Percentiles rank a stretch among this genome's conserved stretches.
These are phyloP conservation scores for Trichonephila clavipes DNA, from an alignment of 1,140 invertebrate species.

Conservation along the genomic window DNA sequence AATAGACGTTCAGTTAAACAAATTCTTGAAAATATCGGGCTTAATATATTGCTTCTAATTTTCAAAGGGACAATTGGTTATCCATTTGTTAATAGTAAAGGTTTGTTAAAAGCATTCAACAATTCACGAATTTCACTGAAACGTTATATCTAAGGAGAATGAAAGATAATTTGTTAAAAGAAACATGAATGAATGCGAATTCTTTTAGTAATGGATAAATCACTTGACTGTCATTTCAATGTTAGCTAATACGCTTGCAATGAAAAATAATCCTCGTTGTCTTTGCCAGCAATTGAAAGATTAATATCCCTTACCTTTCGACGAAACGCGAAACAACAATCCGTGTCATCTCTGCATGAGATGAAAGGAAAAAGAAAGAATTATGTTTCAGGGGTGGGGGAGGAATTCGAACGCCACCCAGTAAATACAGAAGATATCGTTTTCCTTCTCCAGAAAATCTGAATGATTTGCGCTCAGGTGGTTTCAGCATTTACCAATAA, in stretches of 20 bases:
- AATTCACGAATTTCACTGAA: too few relatives aligned
- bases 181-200: neutral
- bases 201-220: constrained; percentile 36
- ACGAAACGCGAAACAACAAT: constrained; percentile 39
- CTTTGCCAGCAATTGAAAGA: constrained; percentile 51
- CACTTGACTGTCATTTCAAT: constrained; percentile 36
- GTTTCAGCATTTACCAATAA: constrained; percentile 53
- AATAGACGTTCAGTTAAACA: too few relatives aligned
- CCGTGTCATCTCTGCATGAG: constrained; percentile 6
- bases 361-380: neutral
- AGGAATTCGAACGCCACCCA: neutral
- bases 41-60: too few relatives aligned
- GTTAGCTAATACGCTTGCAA: neutral
- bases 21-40: too few relatives aligned
- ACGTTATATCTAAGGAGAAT: neutral
- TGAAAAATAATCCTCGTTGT: constrained; percentile 45
- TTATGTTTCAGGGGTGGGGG: neutral
- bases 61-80: too few relatives aligned
- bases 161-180: neutral
- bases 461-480: constrained; percentile 59
- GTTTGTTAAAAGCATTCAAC: too few relatives aligned
- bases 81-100: too few relatives aligned
- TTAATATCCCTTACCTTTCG: constrained; percentile 4
- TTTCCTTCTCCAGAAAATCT: constrained; percentile 22
- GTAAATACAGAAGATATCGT: constrained; percentile 36